phyloP scores from a whole-genome alignment of 2,888 invertebrate genomes.

The Piscicola geometra region DNA sequence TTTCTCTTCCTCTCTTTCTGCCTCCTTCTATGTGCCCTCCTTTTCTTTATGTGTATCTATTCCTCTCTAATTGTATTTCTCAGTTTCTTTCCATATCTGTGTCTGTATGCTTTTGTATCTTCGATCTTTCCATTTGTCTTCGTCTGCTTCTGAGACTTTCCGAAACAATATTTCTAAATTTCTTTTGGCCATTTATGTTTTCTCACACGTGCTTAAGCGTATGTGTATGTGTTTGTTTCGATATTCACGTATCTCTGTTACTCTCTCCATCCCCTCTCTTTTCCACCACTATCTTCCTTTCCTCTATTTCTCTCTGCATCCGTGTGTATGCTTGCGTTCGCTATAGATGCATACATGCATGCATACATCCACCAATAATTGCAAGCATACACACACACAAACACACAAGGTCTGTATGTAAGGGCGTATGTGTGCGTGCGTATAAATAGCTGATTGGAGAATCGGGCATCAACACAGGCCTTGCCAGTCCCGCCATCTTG shows the following conservation, averaged over 20 bases:
- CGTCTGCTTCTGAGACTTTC: not conserved
- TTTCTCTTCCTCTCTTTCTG: not conserved
- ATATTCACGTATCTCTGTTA: not conserved
- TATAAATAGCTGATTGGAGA: not conserved
- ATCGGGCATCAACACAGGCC: too few species aligned
- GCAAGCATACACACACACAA: not conserved
- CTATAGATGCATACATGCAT: constrained; percentile 1
- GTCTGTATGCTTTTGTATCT: not conserved
- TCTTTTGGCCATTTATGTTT: too few species aligned
- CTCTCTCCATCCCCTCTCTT: not conserved
- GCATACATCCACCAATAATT: not conserved
- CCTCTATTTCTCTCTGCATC: not conserved
- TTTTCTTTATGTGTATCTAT: not conserved
- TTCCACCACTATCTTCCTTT: not conserved
- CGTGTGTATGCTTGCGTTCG: not conserved
- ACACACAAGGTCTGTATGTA: not conserved
- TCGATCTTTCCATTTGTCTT: not conserved
- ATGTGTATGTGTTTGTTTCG: not conserved
- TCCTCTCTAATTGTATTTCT: not conserved
- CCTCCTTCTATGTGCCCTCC: not conserved
- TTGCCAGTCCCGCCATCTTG: too few species aligned
- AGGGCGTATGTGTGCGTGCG: not conserved
- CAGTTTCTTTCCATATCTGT: not conserved
- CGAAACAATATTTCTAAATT: too few species aligned
- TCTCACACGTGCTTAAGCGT: not conserved